Conservation (phyloP, 1,140 invertebrate genomes). For the Dendrolimus kikuchii region DNA sequence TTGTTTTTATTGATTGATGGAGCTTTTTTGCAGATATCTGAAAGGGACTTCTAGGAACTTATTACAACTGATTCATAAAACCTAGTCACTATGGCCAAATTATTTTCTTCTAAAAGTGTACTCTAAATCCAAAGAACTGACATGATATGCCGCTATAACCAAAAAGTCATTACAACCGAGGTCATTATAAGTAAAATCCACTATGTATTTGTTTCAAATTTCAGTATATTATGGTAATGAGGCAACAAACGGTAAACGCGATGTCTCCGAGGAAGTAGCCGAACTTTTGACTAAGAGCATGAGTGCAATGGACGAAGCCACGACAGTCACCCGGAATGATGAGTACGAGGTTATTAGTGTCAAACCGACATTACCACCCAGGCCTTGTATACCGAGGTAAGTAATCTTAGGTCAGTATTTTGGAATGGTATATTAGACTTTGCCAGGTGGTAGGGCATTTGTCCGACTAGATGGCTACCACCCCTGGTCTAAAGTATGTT, state of each 20-base stretch:
- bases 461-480: too few species aligned
- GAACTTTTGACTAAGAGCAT: conserved; percentile 59
- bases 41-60: too few species aligned
- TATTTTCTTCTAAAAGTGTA: too few species aligned
- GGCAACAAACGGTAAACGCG: conserved; percentile 42
- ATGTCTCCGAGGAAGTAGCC: conserved; percentile 55
- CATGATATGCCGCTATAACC: too few species aligned
- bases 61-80: too few species aligned
- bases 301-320: conserved; percentile 49
- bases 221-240: conserved; percentile 57
- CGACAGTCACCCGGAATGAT: conserved; percentile 65
- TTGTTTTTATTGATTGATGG: too few species aligned
- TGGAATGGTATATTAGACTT: not conserved
- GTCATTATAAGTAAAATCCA: not conserved
- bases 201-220: conserved; percentile 1
- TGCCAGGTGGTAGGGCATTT: not conserved
- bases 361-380: conserved; percentile 72
- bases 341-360: conserved; percentile 81
- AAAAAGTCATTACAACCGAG: too few species aligned
- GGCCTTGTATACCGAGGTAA: conserved; percentile 71
- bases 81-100: too few species aligned
- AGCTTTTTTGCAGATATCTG: too few species aligned
- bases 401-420: conserved; percentile 40
- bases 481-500: too few species aligned
- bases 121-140: too few species aligned